Conservation (phyloP, 2,888 invertebrate species). For the Fabriciana adippe region DNA sequence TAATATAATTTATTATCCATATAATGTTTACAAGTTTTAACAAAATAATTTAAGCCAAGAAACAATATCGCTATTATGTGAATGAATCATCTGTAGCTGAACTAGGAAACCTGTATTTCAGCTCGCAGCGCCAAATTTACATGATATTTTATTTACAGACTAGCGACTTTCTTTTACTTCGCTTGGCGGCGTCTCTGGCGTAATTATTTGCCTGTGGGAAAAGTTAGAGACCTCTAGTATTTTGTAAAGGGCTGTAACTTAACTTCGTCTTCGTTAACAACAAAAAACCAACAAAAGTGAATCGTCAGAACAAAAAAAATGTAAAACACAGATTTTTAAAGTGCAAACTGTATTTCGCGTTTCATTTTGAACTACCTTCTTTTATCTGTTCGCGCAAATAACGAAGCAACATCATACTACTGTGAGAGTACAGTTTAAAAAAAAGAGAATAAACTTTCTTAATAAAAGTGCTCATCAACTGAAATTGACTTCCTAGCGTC, state of each 20-base stretch:
- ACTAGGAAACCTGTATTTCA: no score
- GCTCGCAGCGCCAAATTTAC: no score
- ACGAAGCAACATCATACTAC: conserved; percentile 26
- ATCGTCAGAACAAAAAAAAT: conserved; percentile 36
- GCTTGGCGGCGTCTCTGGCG: no score
- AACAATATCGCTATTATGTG: no score
- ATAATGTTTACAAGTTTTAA: no score
- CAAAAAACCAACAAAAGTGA: conserved; percentile 1
- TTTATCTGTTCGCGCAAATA: conserved; percentile 27
- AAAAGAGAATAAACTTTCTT: conserved; percentile 54
- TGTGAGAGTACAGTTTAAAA: conserved; percentile 45
- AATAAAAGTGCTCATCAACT: conserved; percentile 62
- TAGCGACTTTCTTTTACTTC: no score
- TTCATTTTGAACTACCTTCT: conserved; percentile 42
- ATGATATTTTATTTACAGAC: no score
- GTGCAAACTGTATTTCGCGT: conserved; percentile 51
- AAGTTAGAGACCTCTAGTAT: no score
- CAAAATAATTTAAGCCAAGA: no score
- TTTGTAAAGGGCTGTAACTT: neutral
- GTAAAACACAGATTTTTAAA: conserved; percentile 45
- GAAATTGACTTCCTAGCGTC: conserved; percentile 46
- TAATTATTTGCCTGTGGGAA: no score
- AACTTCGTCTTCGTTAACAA: neutral
- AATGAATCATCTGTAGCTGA: no score
- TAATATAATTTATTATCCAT: no score